Evolutionary conservation across 2,888 invertebrate species (phyloP).

Genomic region (Erebia epiphron): DNA sequence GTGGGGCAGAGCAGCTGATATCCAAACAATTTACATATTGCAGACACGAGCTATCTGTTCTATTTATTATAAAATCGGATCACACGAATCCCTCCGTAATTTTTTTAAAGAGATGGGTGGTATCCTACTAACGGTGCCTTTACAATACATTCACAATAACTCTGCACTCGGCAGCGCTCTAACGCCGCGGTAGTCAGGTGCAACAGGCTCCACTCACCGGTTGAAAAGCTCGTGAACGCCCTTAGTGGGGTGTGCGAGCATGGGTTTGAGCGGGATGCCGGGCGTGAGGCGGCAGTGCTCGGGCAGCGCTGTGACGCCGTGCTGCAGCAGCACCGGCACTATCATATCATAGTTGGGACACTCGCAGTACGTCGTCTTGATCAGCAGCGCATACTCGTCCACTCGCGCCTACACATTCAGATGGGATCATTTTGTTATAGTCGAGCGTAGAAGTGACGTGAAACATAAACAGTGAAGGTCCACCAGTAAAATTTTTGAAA

Average conservation of each 20-base stretch:
- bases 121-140: neutral
- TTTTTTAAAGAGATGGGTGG: too few relatives aligned
- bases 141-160: neutral
- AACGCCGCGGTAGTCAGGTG: too few relatives aligned
- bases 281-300: slow-evolving; percentile 93
- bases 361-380: slow-evolving; percentile 98
- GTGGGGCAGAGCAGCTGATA: too few relatives aligned
- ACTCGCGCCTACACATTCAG: slow-evolving; percentile 72
- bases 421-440: too few relatives aligned
- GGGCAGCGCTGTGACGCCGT: slow-evolving; percentile 89
- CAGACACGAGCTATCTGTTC: too few relatives aligned
- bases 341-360: slow-evolving; percentile 97
- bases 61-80: too few relatives aligned
- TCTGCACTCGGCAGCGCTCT: too few relatives aligned
- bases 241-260: slow-evolving; percentile 99
- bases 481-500: too few relatives aligned
- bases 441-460: too few relatives aligned
- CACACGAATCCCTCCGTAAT: too few relatives aligned
- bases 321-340: slow-evolving; percentile 88
- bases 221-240: slow-evolving; percentile 94
- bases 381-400: slow-evolving; percentile 87
- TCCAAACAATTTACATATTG: too few relatives aligned
- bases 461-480: too few relatives aligned
- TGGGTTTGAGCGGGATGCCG: slow-evolving; percentile 97
- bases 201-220: slow-evolving; percentile 65